Evolutionary conservation across 2,888 invertebrate genomes (phyloP).

Genomic region (Spodoptera picta): DNA sequence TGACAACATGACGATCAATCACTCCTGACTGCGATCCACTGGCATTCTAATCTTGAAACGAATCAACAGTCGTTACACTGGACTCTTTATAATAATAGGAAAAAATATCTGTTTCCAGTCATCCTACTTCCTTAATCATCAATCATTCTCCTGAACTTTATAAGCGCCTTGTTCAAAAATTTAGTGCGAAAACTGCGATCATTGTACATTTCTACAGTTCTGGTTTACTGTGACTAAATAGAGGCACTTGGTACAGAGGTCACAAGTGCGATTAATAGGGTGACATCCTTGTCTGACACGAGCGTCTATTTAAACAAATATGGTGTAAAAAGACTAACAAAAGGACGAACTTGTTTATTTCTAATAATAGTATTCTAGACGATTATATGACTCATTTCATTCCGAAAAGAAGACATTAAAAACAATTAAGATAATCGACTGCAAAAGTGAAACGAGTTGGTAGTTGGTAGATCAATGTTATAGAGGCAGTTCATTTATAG

Average conservation of each 20-base stretch:
- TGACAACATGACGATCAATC: slow-evolving; percentile 14
- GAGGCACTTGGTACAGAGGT: too few relatives aligned
- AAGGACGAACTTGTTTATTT: too few relatives aligned
- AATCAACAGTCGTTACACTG: slow-evolving; percentile 18
- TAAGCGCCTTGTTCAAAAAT: too few relatives aligned
- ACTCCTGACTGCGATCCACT: slow-evolving; percentile 11
- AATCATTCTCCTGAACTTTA: neutral
- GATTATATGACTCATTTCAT: neutral
- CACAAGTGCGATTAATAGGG: neutral
- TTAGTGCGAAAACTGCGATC: too few relatives aligned
- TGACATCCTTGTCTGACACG: neutral
- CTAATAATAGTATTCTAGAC: too few relatives aligned
- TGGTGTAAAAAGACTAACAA: neutral
- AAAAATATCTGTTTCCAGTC: slow-evolving; percentile 25
- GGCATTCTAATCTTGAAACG: slow-evolving; percentile 5
- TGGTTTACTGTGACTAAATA: too few relatives aligned
- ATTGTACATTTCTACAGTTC: too few relatives aligned
- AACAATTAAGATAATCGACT: neutral
- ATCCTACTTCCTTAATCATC: neutral
- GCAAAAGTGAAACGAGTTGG: neutral
- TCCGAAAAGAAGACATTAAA: neutral
- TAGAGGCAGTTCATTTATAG: slow-evolving; percentile 3
- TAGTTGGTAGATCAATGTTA: neutral
- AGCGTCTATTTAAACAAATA: too few relatives aligned
- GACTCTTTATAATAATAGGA: too few relatives aligned